These are phyloP conservation scores for Embiotoca jacksoni DNA, from an alignment of 2,113 vertebrate species.

Conservation along the genomic window DNA sequence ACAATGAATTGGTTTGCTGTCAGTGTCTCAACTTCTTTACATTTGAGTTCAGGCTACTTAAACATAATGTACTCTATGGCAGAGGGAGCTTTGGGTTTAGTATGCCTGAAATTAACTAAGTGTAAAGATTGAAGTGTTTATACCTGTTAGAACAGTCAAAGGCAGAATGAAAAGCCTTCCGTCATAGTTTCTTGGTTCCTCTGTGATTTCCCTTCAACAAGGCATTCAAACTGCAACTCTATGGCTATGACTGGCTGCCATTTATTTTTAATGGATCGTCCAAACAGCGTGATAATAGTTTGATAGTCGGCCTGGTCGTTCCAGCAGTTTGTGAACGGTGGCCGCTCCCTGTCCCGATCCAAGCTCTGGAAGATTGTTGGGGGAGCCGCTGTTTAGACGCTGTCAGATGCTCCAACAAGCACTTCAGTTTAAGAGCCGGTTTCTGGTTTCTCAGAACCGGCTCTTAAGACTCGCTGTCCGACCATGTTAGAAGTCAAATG, in stretches of 20 bases:
- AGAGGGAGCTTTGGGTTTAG: neutral
- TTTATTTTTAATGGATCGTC: neutral
- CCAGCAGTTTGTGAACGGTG: neutral
- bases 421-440: neutral
- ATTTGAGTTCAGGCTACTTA: no score
- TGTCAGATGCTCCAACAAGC: neutral
- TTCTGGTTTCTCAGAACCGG: neutral
- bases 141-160: neutral
- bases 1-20: no score
- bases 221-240: neutral
- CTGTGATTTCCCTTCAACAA: neutral
- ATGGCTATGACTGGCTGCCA: neutral
- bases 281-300: neutral
- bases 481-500: constrained; percentile 18
- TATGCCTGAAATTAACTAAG: no score
- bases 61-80: no score
- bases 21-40: no score
- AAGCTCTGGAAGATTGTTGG: neutral
- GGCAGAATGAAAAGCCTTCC: neutral
- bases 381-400: neutral
- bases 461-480: constrained; percentile 24
- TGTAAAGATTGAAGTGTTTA: no score
- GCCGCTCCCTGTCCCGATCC: neutral
- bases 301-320: neutral
- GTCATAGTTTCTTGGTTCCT: neutral